A percentile compares a stretch with the other conserved stretches of the same genome.
Conservation (phyloP, 2,797 vertebrate genomes). For the Aldrovandia affinis region DNA sequence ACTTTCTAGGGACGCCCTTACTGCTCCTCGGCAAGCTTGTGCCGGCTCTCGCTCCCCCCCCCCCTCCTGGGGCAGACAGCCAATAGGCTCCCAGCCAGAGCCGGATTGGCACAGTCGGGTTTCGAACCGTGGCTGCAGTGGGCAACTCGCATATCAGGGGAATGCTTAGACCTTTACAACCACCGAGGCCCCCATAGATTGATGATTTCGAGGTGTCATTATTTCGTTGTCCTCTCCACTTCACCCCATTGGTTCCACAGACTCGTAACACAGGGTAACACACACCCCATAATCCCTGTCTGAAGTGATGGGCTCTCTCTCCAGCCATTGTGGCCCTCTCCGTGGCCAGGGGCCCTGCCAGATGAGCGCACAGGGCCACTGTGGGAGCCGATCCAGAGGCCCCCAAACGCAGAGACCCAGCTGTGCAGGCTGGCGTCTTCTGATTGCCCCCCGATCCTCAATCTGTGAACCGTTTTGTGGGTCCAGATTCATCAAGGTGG, state of each 20-base stretch:
- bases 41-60: too few species aligned
- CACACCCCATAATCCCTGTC: too few species aligned
- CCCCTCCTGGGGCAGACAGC: too few species aligned
- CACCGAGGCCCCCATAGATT: too few species aligned
- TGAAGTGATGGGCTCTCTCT: neutral
- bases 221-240: neutral
- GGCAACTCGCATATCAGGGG: too few species aligned
- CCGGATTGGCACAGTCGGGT: too few species aligned
- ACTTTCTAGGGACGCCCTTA: too few species aligned
- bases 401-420: slow-evolving; percentile 70
- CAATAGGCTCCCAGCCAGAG: too few species aligned
- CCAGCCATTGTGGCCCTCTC: neutral
- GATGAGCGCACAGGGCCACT: slow-evolving; percentile 67
- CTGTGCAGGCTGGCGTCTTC: slow-evolving; percentile 73
- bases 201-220: too few species aligned
- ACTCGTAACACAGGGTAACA: neutral
- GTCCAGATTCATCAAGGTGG: slow-evolving; percentile 73
- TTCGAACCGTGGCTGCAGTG: too few species aligned
- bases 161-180: too few species aligned
- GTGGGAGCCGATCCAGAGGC: slow-evolving; percentile 67
- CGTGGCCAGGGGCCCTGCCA: slow-evolving; percentile 60
- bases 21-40: too few species aligned
- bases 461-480: slow-evolving; percentile 74
- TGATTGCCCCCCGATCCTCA: slow-evolving; percentile 73
- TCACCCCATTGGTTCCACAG: neutral